phyloP scores from a whole-genome alignment of 2,113 vertebrate genomes.

The Diadophis punctatus region DNA sequence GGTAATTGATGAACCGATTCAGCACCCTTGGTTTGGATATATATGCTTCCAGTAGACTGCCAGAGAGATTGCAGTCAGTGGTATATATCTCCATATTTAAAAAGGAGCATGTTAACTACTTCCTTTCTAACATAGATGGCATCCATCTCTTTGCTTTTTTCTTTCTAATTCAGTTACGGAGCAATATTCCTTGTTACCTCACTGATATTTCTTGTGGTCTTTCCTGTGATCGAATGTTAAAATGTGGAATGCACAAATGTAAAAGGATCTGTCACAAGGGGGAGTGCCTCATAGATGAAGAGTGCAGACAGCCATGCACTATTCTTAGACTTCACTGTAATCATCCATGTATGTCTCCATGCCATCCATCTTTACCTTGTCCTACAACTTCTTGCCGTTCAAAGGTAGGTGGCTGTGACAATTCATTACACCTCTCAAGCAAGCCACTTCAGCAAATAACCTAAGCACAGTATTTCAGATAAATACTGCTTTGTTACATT shows the following conservation, averaged over 20 bases:
- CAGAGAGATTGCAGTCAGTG: background rate
- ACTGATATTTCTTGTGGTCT: slow-evolving; percentile 96
- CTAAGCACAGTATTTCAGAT: background rate
- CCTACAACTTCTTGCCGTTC: slow-evolving; percentile 78
- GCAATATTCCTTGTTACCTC: slow-evolving; percentile 96
- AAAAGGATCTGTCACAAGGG: slow-evolving; percentile 91
- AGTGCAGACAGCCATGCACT: slow-evolving; percentile 86
- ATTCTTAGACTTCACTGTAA: slow-evolving; percentile 82
- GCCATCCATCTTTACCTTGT: slow-evolving; percentile 83
- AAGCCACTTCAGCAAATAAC: background rate
- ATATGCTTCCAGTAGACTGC: background rate
- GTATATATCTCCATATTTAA: background rate
- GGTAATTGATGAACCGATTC: background rate
- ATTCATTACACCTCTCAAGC: background rate
- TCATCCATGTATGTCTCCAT: slow-evolving; percentile 87
- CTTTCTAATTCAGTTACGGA: slow-evolving; percentile 80
- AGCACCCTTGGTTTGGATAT: background rate
- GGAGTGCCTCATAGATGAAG: slow-evolving; percentile 81
- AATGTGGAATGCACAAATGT: slow-evolving; percentile 89
- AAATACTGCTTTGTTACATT: background rate
- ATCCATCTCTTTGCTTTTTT: background rate
- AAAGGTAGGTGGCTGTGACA: slow-evolving; percentile 74
- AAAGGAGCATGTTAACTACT: background rate
- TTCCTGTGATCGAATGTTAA: slow-evolving; percentile 80
- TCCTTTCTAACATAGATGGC: background rate